Base-by-base conservation (phyloP, 2,888 invertebrate species). In the Heliconius sara region DNA sequence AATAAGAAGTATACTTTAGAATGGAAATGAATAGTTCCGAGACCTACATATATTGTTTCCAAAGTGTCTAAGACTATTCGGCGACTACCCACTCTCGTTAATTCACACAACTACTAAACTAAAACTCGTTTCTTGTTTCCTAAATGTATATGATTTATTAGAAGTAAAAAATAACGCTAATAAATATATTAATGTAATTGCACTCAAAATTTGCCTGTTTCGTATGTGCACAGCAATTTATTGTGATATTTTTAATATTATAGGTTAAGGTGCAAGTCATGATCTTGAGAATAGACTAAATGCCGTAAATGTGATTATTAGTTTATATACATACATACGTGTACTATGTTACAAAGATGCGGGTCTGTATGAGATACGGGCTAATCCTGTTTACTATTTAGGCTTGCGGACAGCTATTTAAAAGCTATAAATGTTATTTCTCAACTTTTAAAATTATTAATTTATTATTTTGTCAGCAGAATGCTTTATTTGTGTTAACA, bases 221-320 rank as follows among this genome's bases (percentile, higher is more conserved):
- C 93, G 93, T 95, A 95, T 94, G 92, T 94, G 95, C 95, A 95
- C 95, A 91, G 92, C 92, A 95, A 95, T 95, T 95, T 94, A 95
- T 95, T 95, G 95, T 95, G 95, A 95, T 95, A 95, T 95, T 95
- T 95, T 95, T 92, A 94, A 94, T 92, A 94, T 90, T 92, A 89
- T 94, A 95, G 94, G 89, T 88, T 95, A 95, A 94, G 94, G 89
- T 88, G 91, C 93, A 92, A 92, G 91, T 90, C 90, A 92, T 90
- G 91, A 92, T 93, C 91, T 94, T 90, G 89, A 88, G 88, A 89
- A 91, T 93, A 93, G 90, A 92, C 90, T 93, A 91, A 77, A 89
- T 93, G 93, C 91, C 91, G 30, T 92, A 91, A 88, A 91, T 92
- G 91, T 93, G 91, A 92, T 92, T 92, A 90, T 90, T 89, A 88